Conservation (phyloP, 2,113 vertebrate genomes). For the Pithys albifrons region DNA sequence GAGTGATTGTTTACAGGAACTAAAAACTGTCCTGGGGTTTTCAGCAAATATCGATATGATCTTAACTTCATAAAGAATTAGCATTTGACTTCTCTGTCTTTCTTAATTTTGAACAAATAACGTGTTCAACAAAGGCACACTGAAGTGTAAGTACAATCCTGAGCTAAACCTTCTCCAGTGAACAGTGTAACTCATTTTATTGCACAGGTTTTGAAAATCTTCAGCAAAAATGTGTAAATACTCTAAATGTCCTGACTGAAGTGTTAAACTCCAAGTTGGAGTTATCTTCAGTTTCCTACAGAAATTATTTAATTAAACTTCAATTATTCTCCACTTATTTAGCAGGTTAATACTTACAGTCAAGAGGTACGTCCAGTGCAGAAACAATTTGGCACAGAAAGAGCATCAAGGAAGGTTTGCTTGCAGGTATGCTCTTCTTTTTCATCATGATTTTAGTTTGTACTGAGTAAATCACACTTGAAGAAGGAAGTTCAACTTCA, state of each 20-base stretch:
- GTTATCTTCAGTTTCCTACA: not conserved
- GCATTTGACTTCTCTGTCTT: not conserved
- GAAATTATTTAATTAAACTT: not conserved
- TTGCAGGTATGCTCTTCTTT: slow-evolving; percentile 71
- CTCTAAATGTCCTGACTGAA: not conserved
- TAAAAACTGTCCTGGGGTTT: not conserved
- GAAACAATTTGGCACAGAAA: slow-evolving; percentile 82
- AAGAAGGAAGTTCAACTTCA: slow-evolving; percentile 64
- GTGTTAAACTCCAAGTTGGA: not conserved
- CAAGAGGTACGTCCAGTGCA: slow-evolving; percentile 93
- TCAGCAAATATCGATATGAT: not conserved
- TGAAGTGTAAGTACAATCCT: not conserved
- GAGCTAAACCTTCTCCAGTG: not conserved
- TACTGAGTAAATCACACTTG: slow-evolving; percentile 62
- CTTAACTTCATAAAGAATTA: not conserved
- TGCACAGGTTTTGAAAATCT: not conserved
- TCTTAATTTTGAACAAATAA: not conserved
- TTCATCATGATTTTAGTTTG: slow-evolving; percentile 79
- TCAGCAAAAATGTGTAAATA: not conserved
- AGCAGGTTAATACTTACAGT: slow-evolving; percentile 84
- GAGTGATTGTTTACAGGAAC: not conserved
- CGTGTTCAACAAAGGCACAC: not conserved
- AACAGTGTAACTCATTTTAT: not conserved
- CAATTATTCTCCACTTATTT: not conserved
- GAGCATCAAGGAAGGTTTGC: slow-evolving; percentile 76